A percentile compares a stretch with the other conserved stretches of the same genome.
phyloP scores from a whole-genome alignment of 1,140 invertebrate genomes.

The Pseudomyrmex concolor region DNA sequence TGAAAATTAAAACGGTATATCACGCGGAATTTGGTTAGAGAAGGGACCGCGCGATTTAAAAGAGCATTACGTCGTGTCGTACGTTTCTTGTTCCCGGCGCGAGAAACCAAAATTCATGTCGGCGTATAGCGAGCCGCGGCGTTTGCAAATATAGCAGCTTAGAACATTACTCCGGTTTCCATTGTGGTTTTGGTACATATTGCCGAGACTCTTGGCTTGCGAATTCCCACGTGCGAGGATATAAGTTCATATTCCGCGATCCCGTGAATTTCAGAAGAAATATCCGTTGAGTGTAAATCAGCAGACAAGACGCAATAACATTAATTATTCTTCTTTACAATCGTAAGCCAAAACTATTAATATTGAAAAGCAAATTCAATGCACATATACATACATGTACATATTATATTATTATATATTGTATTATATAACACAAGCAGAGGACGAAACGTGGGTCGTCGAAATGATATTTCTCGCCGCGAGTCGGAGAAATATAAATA shows the following conservation, averaged over 20 bases:
- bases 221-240: neutral
- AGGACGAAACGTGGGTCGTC: neutral
- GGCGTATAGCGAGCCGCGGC: constrained; percentile 43
- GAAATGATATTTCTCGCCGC: neutral
- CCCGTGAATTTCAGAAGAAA: neutral
- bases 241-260: constrained; percentile 2
- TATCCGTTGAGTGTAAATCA: neutral
- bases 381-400: neutral
- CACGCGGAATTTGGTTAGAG: constrained; percentile 80
- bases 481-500: constrained; percentile 20
- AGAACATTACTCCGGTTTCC: constrained; percentile 3
- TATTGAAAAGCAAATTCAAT: constrained; percentile 28
- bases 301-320: too few relatives aligned
- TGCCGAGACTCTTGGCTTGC: constrained; percentile 2
- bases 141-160: constrained; percentile 56
- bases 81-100: constrained; percentile 46
- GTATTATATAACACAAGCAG: too few relatives aligned
- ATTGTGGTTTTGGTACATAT: constrained; percentile 11
- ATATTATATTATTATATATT: too few relatives aligned
- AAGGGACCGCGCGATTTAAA: constrained; percentile 73
- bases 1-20: constrained; percentile 84
- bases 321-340: too few relatives aligned
- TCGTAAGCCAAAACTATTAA: neutral
- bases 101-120: constrained; percentile 59
- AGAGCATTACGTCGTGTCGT: constrained; percentile 71